Percentiles rank a stretch among this genome's conserved stretches.
phyloP scores from a whole-genome alignment of 2,113 vertebrate genomes.

The Marmota monax region DNA sequence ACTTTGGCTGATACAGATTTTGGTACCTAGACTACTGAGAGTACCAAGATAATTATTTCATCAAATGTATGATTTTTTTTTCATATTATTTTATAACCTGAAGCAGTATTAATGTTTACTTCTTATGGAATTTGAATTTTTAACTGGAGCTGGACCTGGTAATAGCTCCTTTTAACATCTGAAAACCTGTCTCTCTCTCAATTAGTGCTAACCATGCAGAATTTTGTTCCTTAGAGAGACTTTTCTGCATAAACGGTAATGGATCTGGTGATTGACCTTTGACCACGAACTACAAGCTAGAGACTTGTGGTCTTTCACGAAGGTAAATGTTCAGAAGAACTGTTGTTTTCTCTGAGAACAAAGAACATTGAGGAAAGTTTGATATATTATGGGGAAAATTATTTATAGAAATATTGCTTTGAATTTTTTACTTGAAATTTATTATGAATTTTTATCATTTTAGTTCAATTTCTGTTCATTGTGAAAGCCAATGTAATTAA shows the following conservation, averaged over 20 bases:
- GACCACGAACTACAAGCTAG: neutral
- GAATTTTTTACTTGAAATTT: neutral
- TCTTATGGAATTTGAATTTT: neutral
- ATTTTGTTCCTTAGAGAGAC: neutral
- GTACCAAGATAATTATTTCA: neutral
- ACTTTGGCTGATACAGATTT: neutral
- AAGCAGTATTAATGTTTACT: neutral
- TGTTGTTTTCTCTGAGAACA: neutral
- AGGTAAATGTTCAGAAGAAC: neutral
- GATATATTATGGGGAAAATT: neutral
- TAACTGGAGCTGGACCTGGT: neutral
- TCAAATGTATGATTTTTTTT: neutral
- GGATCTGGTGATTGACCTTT: neutral
- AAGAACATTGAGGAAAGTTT: neutral
- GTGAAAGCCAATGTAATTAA: neutral
- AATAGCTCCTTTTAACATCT: neutral
- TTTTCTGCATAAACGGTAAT: neutral
- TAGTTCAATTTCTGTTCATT: neutral
- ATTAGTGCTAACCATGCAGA: neutral
- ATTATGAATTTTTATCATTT: slow-evolving; percentile 23
- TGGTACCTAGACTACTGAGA: neutral
- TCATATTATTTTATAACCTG: neutral
- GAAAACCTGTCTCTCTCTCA: neutral
- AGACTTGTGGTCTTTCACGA: neutral
- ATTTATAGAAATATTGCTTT: neutral